Base-by-base conservation (phyloP, 35 echinoderm and acorn worm genomes). In the Ophiothrix spiculata region DNA sequence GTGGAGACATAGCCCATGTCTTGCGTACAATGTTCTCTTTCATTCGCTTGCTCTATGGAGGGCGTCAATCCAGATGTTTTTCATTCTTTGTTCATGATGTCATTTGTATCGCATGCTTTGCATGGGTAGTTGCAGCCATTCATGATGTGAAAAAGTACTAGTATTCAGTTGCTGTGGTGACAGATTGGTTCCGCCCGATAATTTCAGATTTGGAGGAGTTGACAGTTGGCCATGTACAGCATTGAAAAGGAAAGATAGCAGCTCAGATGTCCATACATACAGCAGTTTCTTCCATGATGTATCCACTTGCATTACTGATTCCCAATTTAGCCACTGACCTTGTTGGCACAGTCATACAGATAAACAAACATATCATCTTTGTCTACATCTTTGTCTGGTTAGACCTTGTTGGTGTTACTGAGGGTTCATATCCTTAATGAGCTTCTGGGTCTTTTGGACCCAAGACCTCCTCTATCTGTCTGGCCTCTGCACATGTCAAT, bases 201-300 rank as follows among this genome's bases (percentile, higher is more conserved):
- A n/a, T 36, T 34, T 34, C 38, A 78, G 38, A 35, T 78, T 78
- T 35, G 76, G 1, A 31, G 76, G 76, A 15, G 76, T 11, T 78
- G 76, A 34, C 76, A 78, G 76, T 78, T 78, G 76, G 6, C 25
- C 76, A n/a, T 78, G 76, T 36, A 78, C 25, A 25, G 38, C 32
- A 35, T 33, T 78, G 38, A 78, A 34, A 36, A 34, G 76, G 76
- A 35, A 78, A 4, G 76, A 78, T 28, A 69, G 29, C 60, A 69
- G 4, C 60, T 69, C 60, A 28, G 60, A 28, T 69, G 60, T 69
- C 60, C 76, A 78, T 39, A 78, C 38, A 35, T 78, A 37, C 34
- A 78, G 76, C 33, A 78, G 76, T 34, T 78, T 78, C 60, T 78
- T 36, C 76, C 33, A 78, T 78, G 76, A 78, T 34, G 76, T 78